Conservation (phyloP, 2,113 vertebrate species). For the Jacana jacana region DNA sequence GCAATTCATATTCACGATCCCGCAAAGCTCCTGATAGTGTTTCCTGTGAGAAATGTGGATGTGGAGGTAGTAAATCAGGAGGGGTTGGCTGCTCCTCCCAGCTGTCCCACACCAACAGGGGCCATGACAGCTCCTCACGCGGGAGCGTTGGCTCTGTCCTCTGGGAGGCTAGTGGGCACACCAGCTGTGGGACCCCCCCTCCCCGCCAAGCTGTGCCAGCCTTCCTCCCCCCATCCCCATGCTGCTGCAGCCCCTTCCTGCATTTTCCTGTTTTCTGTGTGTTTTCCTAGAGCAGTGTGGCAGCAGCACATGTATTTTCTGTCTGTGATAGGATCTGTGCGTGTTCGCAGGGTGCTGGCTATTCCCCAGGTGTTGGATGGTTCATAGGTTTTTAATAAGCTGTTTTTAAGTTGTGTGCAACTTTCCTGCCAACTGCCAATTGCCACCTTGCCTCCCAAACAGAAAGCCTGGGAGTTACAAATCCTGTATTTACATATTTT, state of each 20-base stretch:
- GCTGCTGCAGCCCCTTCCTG: neutral
- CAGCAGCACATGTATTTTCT: accelerated
- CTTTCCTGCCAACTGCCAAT: neutral
- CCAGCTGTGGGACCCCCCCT: neutral
- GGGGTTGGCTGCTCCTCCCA: neutral
- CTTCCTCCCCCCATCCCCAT: accelerated
- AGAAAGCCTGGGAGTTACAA: neutral
- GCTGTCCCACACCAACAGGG: accelerated
- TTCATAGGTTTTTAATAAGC: neutral
- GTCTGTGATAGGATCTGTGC: neutral
- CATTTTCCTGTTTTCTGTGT: accelerated
- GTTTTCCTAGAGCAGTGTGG: neutral
- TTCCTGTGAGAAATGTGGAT: neutral
- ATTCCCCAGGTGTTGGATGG: neutral
- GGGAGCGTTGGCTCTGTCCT: accelerated
- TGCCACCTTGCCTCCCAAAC: neutral
- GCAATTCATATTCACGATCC: constrained; percentile 51
- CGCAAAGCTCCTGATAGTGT: neutral
- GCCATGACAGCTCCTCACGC: accelerated
- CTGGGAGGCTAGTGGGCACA: accelerated
- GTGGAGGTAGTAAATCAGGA: neutral
- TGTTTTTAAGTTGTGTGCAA: neutral
- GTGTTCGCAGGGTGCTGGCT: neutral
- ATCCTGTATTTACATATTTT: neutral
- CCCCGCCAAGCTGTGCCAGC: neutral